phyloP scores from a whole-genome alignment of 2,888 invertebrate genomes.

The Mechanitis mazaeus region DNA sequence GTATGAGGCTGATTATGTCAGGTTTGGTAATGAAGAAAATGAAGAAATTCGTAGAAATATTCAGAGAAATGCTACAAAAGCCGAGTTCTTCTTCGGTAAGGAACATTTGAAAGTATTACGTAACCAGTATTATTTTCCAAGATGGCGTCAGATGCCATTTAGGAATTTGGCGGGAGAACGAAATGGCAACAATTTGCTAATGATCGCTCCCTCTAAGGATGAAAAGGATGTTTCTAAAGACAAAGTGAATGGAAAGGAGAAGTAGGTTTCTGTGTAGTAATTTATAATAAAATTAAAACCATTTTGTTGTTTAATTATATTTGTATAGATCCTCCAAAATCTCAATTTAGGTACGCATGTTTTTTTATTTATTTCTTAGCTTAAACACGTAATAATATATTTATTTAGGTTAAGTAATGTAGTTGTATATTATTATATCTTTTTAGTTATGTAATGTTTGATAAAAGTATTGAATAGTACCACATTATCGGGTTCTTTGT shows the following conservation, averaged over 20 bases:
- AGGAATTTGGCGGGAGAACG: conserved; percentile 68
- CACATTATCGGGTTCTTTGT: too few species aligned
- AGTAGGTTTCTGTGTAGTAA: conserved; percentile 9
- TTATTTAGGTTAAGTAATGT: too few species aligned
- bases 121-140: conserved; percentile 61
- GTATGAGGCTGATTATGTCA: conserved; percentile 44
- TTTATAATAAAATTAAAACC: too few species aligned
- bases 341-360: too few species aligned
- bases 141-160: conserved; percentile 67
- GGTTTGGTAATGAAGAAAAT: conserved; percentile 63
- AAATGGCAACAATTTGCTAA: conserved; percentile 80
- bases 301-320: too few species aligned
- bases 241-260: conserved; percentile 35
- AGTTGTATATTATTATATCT: too few species aligned
- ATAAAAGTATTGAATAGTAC: too few species aligned
- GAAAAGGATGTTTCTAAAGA: conserved; percentile 32
- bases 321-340: too few species aligned
- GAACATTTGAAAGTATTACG: conserved; percentile 58
- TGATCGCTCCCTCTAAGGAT: conserved; percentile 78
- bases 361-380: too few species aligned
- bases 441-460: too few species aligned
- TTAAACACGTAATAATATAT: too few species aligned
- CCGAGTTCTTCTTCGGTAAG: conserved; percentile 55
- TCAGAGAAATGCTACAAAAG: conserved; percentile 40
- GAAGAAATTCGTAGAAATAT: conserved; percentile 48